A percentile compares a stretch with the other conserved stretches of the same genome.
Conservation (phyloP, 2,888 invertebrate species). For the Tortricodes alternella region DNA sequence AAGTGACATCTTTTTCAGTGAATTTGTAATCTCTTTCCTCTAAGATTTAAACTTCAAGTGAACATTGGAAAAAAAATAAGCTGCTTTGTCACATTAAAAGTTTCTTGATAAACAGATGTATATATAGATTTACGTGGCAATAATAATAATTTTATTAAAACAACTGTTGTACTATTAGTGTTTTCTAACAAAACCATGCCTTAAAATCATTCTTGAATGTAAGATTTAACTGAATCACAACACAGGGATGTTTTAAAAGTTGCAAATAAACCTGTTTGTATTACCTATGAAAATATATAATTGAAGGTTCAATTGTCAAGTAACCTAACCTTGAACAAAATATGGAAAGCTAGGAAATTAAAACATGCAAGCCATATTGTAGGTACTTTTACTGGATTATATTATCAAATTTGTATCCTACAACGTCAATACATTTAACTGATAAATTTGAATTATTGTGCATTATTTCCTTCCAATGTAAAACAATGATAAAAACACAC, state of each 20-base stretch:
- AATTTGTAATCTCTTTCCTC: not conserved
- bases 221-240: not conserved
- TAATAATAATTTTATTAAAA: too few species aligned
- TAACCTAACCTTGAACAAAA: not conserved
- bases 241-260: not conserved
- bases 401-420: not conserved
- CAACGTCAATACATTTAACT: not conserved
- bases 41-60: not conserved
- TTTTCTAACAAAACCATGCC: not conserved
- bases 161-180: not conserved
- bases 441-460: not conserved
- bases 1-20: not conserved
- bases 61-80: not conserved
- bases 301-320: slow-evolving; percentile 1
- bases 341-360: not conserved
- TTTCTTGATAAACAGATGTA: too few species aligned
- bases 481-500: not conserved
- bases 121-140: too few species aligned
- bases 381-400: too few species aligned
- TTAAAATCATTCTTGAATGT: not conserved
- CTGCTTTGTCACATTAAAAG: too few species aligned
- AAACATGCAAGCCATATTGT: not conserved
- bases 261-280: not conserved
- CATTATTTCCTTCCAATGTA: not conserved
- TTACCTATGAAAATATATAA: not conserved